Conservation (phyloP, 2,888 invertebrate genomes). For the Himalopsyche anomala region DNA sequence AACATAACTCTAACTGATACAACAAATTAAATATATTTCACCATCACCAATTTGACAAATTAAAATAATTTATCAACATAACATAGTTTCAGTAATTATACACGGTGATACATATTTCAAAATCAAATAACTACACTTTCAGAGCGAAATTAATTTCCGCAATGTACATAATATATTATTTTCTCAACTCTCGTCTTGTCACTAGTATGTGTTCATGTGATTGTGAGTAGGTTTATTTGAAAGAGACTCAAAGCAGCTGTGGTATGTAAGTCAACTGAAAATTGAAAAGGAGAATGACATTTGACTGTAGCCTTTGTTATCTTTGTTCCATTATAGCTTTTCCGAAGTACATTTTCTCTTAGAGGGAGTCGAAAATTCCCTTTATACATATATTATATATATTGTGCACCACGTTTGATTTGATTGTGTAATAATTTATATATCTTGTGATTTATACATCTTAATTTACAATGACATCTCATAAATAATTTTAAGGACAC, state of each 20-base stretch:
- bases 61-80: too few species aligned
- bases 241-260: constrained; percentile 15
- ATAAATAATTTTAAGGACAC: too few species aligned
- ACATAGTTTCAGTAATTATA: too few species aligned
- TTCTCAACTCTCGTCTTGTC: not conserved
- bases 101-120: not conserved
- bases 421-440: not conserved
- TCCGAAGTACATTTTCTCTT: constrained; percentile 4
- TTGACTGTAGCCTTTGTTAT: constrained; percentile 38
- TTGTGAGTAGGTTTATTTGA: not conserved
- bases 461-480: too few species aligned
- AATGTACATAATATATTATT: constrained; percentile 8
- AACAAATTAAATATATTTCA: too few species aligned
- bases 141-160: not conserved
- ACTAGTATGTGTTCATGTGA: too few species aligned
- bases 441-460: too few species aligned
- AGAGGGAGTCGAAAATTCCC: constrained; percentile 10
- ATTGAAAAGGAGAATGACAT: constrained; percentile 42
- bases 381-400: not conserved
- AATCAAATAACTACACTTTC: not conserved
- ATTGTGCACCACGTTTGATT: not conserved
- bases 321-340: constrained; percentile 40
- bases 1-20: too few species aligned
- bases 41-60: too few species aligned
- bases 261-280: constrained; percentile 42